Percentiles rank a stretch among this genome's conserved stretches.
Conservation (phyloP, 2,113 vertebrate genomes). For the Romanogobio albipinnatus region DNA sequence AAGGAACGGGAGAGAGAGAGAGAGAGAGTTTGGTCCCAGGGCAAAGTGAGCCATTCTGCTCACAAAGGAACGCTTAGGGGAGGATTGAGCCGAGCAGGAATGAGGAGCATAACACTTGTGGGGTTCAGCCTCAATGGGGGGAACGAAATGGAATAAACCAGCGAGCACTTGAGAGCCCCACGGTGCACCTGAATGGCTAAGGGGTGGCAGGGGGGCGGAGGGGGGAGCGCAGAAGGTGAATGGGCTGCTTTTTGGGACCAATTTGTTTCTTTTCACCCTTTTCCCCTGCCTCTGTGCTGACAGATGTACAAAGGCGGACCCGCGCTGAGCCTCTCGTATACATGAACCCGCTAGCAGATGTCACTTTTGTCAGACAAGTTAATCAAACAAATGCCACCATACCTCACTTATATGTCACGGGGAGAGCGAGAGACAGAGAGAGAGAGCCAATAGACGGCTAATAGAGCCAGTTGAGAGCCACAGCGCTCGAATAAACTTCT, state of each 20-base stretch:
- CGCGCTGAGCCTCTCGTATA: slow-evolving; percentile 97
- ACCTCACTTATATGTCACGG: slow-evolving; percentile 82
- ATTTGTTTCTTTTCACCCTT: slow-evolving; percentile 99
- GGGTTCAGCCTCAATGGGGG: slow-evolving; percentile 93
- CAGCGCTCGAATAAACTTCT: slow-evolving; percentile 19
- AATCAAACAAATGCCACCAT: slow-evolving; percentile 99
- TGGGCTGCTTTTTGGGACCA: slow-evolving; percentile 99
- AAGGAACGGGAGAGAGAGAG: slow-evolving; percentile 60
- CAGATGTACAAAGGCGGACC: slow-evolving; percentile 99
- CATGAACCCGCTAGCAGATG: slow-evolving; percentile 96
- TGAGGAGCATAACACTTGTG: slow-evolving; percentile 99
- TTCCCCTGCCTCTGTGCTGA: slow-evolving; percentile 97
- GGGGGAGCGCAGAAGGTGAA: slow-evolving; percentile 95
- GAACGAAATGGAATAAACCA: slow-evolving; percentile 99
- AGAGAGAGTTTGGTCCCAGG: slow-evolving; percentile 82
- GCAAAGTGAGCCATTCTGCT: slow-evolving; percentile 88
- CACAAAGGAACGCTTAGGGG: slow-evolving; percentile 86
- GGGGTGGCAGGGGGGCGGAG: slow-evolving; percentile 68
- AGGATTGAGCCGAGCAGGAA: slow-evolving; percentile 84
- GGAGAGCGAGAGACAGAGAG: slow-evolving; percentile 48
- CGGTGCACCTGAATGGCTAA: slow-evolving; percentile 95
- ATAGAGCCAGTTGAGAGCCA: slow-evolving; percentile 44
- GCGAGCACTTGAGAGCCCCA: slow-evolving; percentile 98
- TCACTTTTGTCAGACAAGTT: slow-evolving; percentile 99
- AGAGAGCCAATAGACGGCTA: slow-evolving; percentile 58